Evolutionary conservation across 2,888 invertebrate species (phyloP).

Genomic region (Apomyelois bistriatella): DNA sequence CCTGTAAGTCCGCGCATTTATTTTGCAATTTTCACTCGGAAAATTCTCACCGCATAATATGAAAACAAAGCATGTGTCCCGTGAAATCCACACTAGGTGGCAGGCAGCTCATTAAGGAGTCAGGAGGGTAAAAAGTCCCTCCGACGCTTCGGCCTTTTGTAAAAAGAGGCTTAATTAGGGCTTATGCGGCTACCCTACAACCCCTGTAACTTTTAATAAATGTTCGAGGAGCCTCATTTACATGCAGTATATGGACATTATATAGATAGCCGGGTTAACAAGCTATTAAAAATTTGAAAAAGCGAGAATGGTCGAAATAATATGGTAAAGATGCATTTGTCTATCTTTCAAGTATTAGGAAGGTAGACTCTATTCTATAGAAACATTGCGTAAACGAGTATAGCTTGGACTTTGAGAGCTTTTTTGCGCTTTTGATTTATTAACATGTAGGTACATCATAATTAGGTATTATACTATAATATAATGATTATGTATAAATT

Average conservation of each 20-base stretch:
- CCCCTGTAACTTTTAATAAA: slow-evolving; percentile 80
- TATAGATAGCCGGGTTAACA: slow-evolving; percentile 16
- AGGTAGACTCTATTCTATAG: too few relatives aligned
- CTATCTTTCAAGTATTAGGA: too few relatives aligned
- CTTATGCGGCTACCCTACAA: slow-evolving; percentile 76
- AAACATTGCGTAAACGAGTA: too few relatives aligned
- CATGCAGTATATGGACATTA: slow-evolving; percentile 33
- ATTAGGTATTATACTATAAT: too few relatives aligned
- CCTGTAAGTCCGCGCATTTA: slow-evolving; percentile 28
- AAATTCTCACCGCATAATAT: slow-evolving; percentile 48
- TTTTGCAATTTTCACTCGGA: slow-evolving; percentile 40
- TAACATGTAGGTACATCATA: too few relatives aligned
- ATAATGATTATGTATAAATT: too few relatives aligned
- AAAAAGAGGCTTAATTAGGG: slow-evolving; percentile 79
- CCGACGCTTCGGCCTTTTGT: slow-evolving; percentile 62
- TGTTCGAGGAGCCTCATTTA: slow-evolving; percentile 66
- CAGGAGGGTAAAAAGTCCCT: slow-evolving; percentile 73
- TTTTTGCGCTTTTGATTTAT: too few relatives aligned
- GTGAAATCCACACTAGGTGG: slow-evolving; percentile 67
- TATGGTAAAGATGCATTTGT: too few relatives aligned
- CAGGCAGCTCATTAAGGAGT: slow-evolving; percentile 75
- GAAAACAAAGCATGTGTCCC: slow-evolving; percentile 58
- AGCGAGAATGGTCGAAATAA: too few relatives aligned
- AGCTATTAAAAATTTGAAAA: not conserved
- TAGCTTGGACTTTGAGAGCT: too few relatives aligned